Base-by-base conservation (phyloP, 2,888 invertebrate genomes). In the Amphipyra berbera region DNA sequence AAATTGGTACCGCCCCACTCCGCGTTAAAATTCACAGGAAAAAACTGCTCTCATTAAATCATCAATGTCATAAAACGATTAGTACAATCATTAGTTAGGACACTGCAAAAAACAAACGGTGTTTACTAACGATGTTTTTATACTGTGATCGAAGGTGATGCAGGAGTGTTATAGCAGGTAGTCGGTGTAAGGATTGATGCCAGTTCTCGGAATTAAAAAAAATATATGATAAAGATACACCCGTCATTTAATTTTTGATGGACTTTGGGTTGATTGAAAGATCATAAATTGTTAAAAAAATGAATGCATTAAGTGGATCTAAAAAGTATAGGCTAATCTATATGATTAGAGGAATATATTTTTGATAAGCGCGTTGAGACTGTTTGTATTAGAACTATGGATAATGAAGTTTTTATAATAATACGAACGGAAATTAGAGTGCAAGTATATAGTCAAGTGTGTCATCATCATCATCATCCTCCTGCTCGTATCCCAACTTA, bases 1-100 rank as follows among this genome's bases (percentile, higher is more conserved):
- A 49, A 61, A 57, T 48, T 40, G 37, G 62, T 71, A 75, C 60
- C 64, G 68, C 70, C 77, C 69, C 13, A 14, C 15, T n/a, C n/a
- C 14, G 65, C 77, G 80, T 83, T 73, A 84, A 82, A 82, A 82
- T 70, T 71, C 64, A 67, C 62, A 48, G 82, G 77, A 76, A 76
- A 73, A 81, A 76, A 61, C 72, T 40, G 54, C 77, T 79, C 83
- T 86, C 82, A 88, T 90, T 88, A 90, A 87, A 87, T 82, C 90
- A 89, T 92, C 91, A 90, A 84, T 87, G 90, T 91, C 91, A 89
- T 92, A 92, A 92, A 92, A 79, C 89, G 90, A 90, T 92, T 93
- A 90, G 88, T 87, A 84, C 65, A 69, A 79, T 82, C 85, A 84
- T 84, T 84, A 80, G 81, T 85, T 82, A 76, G 78, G 75, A 75